Base-by-base conservation (phyloP, 2,797 vertebrate species). In the Antrozous pallidus region DNA sequence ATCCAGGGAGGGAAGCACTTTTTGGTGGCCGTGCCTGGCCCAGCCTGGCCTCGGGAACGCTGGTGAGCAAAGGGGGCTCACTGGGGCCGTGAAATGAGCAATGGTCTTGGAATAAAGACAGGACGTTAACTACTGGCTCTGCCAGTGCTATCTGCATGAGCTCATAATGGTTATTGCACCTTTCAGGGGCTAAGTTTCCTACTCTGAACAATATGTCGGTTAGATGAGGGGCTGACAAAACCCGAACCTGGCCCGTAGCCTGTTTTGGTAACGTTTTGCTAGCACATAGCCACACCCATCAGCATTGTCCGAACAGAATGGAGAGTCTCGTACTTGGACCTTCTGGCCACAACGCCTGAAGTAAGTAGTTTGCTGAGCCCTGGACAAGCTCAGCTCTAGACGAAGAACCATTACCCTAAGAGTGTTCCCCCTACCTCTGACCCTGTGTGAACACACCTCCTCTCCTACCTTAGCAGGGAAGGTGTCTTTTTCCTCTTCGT, bases 151-250 rank as follows among this genome's bases (percentile, higher is more conserved):
- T 22, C 18, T 31, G 17, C 22, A 69, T 69, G 75, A 22, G 12
- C 51, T 74, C 42, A 36, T 54, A 58, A 54, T 47, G 7, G 40
- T 20, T 36, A 63, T 33, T 8, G 65, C 61, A 49, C 12, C 58
- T 87, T 65, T 63, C 42, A n/a, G 70, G 51, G 74, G 28, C 49
- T 80, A 8, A 54, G 36, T 31, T 47, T 78, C 92, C 87, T 73
- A 31, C 47, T 56, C 24, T 75, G 67, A 90, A 58, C 71, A 20
- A 71, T 47, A 38, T 1, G 49, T 31, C 33, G 45, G 71, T 18
- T 67, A 61, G 58, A n/a, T 28, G 1, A 9, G 22, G 13, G 26
- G n/a, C 40, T 26, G 40, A 71, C 51, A 61, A 85, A 58, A 51
- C 49, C 54, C 47, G 26, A 58, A 58, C 40, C 47, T n/a, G 82